Conservation (phyloP, 2,888 invertebrate genomes). For the Choreutis nemorana region DNA sequence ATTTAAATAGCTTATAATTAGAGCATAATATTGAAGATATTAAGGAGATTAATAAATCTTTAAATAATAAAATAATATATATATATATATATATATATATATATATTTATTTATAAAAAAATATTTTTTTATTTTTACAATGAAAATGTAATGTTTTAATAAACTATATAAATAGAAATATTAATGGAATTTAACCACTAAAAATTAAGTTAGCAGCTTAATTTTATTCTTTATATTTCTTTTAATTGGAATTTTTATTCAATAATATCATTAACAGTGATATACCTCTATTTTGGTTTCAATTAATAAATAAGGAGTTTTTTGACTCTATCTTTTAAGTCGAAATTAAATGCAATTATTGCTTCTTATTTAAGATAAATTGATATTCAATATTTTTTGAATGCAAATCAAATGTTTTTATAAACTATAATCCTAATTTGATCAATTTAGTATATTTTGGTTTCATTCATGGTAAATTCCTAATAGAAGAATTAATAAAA, state of each 20-base stretch:
- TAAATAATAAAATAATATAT: no score
- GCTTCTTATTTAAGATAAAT: conserved; percentile 67
- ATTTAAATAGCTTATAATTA: conserved; percentile 5
- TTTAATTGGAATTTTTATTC: conserved; percentile 62
- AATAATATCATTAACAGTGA: conserved; percentile 73
- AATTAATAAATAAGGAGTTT: conserved; percentile 65
- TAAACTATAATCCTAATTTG: conserved; percentile 20
- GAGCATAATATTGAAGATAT: conserved; percentile 43
- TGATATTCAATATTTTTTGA: conserved; percentile 39
- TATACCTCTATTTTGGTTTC: conserved; percentile 69
- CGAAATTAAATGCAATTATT: conserved; percentile 54
- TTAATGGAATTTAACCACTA: conserved; percentile 57
- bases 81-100: no score
- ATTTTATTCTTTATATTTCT: conserved; percentile 58
- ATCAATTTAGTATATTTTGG: conserved; percentile 50
- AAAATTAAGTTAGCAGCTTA: conserved; percentile 73
- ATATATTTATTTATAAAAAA: conserved; percentile 30
- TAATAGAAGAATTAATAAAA: conserved; percentile 63
- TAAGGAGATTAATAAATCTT: conserved; percentile 31
- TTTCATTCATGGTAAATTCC: conserved; percentile 47
- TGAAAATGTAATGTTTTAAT: conserved; percentile 73
- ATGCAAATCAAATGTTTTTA: conserved; percentile 46
- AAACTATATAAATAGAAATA: conserved; percentile 63
- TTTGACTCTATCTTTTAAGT: conserved; percentile 47
- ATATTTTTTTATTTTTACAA: conserved; percentile 62